phyloP scores from a whole-genome alignment of 2,888 invertebrate genomes.

The Ctena decussata region DNA sequence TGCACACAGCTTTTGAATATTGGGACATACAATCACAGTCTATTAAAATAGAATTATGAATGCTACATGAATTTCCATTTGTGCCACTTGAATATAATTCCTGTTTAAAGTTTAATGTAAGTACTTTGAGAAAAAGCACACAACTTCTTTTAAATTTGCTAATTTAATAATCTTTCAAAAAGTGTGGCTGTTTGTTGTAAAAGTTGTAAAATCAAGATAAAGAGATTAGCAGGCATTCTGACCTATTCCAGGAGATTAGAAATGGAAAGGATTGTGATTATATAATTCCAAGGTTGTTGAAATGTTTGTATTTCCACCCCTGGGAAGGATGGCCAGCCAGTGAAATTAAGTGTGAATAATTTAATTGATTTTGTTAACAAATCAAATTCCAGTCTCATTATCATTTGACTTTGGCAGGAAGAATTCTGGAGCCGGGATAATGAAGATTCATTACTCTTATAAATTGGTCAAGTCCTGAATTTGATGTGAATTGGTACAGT shows the following conservation, averaged over 20 bases:
- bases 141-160: background rate
- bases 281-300: no score
- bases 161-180: constrained; percentile 10
- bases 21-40: no score
- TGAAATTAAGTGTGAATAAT: constrained; percentile 12
- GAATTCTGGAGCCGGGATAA: background rate
- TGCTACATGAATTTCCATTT: no score
- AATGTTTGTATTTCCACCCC: background rate
- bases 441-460: constrained; percentile 1
- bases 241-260: no score
- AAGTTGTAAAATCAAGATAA: background rate
- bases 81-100: no score
- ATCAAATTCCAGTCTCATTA: background rate
- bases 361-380: background rate
- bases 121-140: background rate
- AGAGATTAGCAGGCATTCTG: no score
- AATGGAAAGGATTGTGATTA: no score
- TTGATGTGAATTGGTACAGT: no score
- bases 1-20: no score
- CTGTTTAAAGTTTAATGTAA: no score
- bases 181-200: constrained; percentile 12
- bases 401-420: background rate
- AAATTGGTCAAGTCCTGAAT: no score
- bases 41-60: no score
- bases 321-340: background rate